Conservation (phyloP, 2,113 vertebrate genomes). For the Pungitius pungitius region DNA sequence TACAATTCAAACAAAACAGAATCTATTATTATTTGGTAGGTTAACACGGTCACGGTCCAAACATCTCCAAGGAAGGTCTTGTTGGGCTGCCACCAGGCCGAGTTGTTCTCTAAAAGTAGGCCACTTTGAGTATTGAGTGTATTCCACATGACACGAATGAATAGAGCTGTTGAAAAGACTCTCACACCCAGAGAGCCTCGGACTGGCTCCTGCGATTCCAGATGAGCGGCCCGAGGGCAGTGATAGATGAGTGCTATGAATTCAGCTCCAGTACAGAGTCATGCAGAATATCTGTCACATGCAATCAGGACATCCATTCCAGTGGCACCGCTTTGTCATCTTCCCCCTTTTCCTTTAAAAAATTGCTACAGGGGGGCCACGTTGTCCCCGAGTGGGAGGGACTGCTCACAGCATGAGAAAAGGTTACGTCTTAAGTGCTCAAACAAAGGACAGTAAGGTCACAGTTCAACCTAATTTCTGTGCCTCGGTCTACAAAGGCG, state of each 20-base stretch:
- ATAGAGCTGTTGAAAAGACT: slow-evolving; percentile 46
- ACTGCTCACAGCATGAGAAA: not conserved
- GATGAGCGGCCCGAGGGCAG: slow-evolving; percentile 53
- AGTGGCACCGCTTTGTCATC: slow-evolving; percentile 19
- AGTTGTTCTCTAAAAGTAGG: slow-evolving; percentile 51
- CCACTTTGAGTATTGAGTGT: slow-evolving; percentile 38
- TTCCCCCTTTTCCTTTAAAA: not conserved
- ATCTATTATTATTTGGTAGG: not conserved
- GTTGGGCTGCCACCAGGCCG: slow-evolving; percentile 6
- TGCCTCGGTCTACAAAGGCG: not conserved
- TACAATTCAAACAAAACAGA: not conserved
- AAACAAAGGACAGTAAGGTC: not conserved
- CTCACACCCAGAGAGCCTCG: slow-evolving; percentile 4
- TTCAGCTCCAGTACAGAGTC: slow-evolving; percentile 38
- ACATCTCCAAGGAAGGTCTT: not conserved
- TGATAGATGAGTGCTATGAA: slow-evolving; percentile 56
- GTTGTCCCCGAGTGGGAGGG: not conserved
- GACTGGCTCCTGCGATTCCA: slow-evolving; percentile 72
- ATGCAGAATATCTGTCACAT: slow-evolving; percentile 55
- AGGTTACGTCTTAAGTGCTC: slow-evolving; percentile 8
- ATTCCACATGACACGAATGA: slow-evolving; percentile 51
- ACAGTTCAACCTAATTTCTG: not conserved
- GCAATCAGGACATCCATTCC: slow-evolving; percentile 40
- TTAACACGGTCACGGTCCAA: not conserved
- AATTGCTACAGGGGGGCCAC: not conserved